phyloP scores from a whole-genome alignment of 2,113 vertebrate species.

The Chaetops frenatus region DNA sequence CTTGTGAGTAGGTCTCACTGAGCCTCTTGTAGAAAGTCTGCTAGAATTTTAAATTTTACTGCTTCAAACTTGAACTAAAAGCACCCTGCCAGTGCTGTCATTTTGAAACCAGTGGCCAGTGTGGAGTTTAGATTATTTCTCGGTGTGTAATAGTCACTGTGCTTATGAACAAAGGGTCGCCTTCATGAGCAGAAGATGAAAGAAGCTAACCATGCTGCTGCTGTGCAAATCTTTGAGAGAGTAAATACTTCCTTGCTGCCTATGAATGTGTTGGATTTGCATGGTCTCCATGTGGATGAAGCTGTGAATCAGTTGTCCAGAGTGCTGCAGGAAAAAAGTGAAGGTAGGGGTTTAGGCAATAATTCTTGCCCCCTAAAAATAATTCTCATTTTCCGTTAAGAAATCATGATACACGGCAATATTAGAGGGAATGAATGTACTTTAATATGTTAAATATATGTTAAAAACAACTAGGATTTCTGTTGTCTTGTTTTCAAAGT shows the following conservation, averaged over 20 bases:
- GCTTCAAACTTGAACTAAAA: neutral
- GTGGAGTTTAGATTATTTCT: neutral
- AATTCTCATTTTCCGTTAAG: neutral
- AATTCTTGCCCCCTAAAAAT: neutral
- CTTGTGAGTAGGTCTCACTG: neutral
- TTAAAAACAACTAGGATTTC: neutral
- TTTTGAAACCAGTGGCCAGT: neutral
- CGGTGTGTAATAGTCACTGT: neutral
- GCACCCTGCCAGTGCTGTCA: neutral
- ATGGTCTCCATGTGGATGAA: slow-evolving; percentile 93
- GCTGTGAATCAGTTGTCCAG: slow-evolving; percentile 81
- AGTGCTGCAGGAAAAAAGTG: slow-evolving; percentile 82
- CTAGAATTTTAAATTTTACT: neutral
- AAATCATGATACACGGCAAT: neutral
- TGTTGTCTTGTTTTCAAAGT: neutral
- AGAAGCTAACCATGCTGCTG: slow-evolving; percentile 89
- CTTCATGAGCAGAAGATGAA: slow-evolving; percentile 90
- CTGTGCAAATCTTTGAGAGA: slow-evolving; percentile 86
- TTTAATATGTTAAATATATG: neutral
- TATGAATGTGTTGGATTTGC: slow-evolving; percentile 91
- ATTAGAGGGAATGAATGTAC: neutral
- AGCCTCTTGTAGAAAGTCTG: neutral
- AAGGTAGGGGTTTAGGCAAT: slow-evolving; percentile 70
- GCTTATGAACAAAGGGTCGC: slow-evolving; percentile 77
- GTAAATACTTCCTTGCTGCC: slow-evolving; percentile 88